A percentile compares a stretch with the other conserved stretches of the same genome.
These are phyloP conservation scores for Teinopalpus imperialis DNA, from an alignment of 2,888 invertebrate species.

Conservation along the genomic window DNA sequence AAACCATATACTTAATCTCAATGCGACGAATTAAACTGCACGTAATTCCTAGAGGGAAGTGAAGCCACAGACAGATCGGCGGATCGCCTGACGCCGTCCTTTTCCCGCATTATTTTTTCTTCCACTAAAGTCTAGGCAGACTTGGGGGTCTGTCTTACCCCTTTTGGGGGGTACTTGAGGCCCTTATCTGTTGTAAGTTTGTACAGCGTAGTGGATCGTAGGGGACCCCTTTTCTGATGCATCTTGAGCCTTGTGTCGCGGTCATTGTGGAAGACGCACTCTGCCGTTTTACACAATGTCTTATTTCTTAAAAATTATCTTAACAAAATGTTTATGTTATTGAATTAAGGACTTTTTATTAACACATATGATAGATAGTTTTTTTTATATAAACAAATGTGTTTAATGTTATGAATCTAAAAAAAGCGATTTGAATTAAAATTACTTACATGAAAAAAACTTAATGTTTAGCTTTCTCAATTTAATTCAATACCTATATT, in stretches of 20 bases:
- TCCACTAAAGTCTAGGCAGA: conserved; percentile 72
- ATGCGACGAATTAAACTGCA: conserved; percentile 28
- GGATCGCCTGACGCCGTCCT: conserved; percentile 49
- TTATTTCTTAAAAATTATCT: conserved; percentile 2
- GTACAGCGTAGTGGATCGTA: conserved; percentile 78
- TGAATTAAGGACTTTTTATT: too few relatives aligned
- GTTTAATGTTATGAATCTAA: too few relatives aligned
- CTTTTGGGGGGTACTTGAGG: conserved; percentile 78
- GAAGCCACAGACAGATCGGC: conserved; percentile 36
- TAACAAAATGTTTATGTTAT: too few relatives aligned
- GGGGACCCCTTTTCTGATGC: conserved; percentile 75
- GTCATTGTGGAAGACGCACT: conserved; percentile 42
- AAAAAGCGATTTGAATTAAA: too few relatives aligned
- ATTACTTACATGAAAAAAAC: too few relatives aligned
- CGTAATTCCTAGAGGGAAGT: conserved; percentile 34
- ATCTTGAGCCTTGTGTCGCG: conserved; percentile 71
- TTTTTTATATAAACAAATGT: too few relatives aligned
- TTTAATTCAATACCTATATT: too few relatives aligned
- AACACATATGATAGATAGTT: too few relatives aligned
- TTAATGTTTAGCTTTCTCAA: too few relatives aligned
- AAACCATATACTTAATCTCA: too few relatives aligned
- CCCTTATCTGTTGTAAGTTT: conserved; percentile 81
- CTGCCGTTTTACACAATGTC: conserved; percentile 32
- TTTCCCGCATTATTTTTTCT: conserved; percentile 69
- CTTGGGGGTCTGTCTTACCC: conserved; percentile 77